Conservation (phyloP, 2,797 vertebrate species). For the Hapalemur alaotrensis region DNA sequence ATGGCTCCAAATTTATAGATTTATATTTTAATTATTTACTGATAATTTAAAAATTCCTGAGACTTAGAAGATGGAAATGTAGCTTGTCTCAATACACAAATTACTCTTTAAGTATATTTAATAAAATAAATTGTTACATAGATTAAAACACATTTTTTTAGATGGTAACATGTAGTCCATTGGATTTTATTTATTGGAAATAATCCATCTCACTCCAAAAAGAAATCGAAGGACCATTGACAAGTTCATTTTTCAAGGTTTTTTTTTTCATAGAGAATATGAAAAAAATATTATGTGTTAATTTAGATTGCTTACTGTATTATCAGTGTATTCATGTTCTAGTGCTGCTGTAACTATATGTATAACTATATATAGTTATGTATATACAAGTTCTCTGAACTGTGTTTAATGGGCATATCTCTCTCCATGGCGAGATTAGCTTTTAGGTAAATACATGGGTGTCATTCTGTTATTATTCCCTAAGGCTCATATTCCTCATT, state of each 20-base stretch:
- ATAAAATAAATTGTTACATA: background rate
- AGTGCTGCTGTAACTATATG: background rate
- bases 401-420: constrained; percentile 61
- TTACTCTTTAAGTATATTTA: background rate
- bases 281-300: background rate
- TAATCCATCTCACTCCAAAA: background rate
- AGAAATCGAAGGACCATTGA: background rate
- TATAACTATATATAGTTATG: no score
- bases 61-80: background rate
- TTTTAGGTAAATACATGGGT: constrained; percentile 62
- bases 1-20: background rate
- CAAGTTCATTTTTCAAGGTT: background rate
- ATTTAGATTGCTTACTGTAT: background rate
- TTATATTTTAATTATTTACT: background rate
- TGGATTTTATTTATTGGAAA: background rate
- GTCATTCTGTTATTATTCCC: constrained; percentile 53
- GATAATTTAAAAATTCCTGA: background rate
- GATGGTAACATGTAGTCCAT: background rate
- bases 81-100: background rate
- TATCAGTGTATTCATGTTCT: background rate
- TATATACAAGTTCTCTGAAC: constrained; percentile 40
- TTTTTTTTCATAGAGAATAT: background rate
- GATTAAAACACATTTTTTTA: background rate
- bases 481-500: constrained; percentile 31
- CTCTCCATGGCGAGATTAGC: constrained; percentile 46